phyloP scores from a whole-genome alignment of 2,888 invertebrate genomes.

The Eilema sororculum region DNA sequence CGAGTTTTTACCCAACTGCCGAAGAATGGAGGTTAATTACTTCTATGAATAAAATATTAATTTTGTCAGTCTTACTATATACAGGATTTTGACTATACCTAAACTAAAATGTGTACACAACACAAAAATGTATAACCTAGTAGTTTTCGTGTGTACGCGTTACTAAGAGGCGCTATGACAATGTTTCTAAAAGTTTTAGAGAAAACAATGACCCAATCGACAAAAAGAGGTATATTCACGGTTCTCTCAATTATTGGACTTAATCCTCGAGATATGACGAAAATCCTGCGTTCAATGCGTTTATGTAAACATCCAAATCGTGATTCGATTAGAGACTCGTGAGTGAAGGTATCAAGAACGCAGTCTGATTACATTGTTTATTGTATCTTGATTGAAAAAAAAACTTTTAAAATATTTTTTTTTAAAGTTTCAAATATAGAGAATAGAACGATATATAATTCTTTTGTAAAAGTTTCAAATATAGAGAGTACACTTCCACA shows the following conservation, averaged over 20 bases:
- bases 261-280: too few species aligned
- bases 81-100: constrained; percentile 25
- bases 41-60: background rate
- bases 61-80: constrained; percentile 41
- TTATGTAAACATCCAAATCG: background rate
- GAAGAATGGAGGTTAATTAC: too few species aligned
- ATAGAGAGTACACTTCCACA: background rate
- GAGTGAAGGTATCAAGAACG: background rate
- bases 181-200: background rate
- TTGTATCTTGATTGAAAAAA: too few species aligned
- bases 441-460: background rate
- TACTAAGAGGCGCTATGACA: background rate
- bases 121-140: background rate
- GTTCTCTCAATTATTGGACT: too few species aligned
- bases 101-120: constrained; percentile 3
- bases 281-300: background rate
- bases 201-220: background rate
- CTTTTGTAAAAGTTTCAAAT: background rate
- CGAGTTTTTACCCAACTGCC: background rate
- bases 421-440: background rate
- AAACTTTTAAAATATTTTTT: background rate
- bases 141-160: background rate
- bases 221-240: too few species aligned
- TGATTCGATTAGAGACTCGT: background rate
- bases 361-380: background rate